A percentile compares a stretch with the other conserved stretches of the same genome.
phyloP scores from a whole-genome alignment of 2,888 invertebrate species.

The Mylabris sibirica region DNA sequence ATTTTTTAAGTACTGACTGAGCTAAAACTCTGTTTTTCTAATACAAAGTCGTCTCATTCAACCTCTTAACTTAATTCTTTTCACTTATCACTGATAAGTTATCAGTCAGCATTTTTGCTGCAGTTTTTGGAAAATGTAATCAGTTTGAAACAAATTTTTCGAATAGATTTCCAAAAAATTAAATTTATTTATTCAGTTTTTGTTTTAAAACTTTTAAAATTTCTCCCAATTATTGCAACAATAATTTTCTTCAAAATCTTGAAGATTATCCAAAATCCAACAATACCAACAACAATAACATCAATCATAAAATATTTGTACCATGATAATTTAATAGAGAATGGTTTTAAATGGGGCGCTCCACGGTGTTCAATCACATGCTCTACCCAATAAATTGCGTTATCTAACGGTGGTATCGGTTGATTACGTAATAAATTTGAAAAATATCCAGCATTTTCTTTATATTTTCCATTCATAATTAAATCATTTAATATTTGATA shows the following conservation, averaged over 20 bases:
- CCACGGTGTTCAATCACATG: slow-evolving; percentile 47
- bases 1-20: too few species aligned
- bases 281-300: slow-evolving; percentile 36
- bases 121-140: too few species aligned
- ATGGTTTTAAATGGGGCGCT: slow-evolving; percentile 43
- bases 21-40: too few species aligned
- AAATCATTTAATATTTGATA: slow-evolving; percentile 49
- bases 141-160: too few species aligned
- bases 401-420: slow-evolving; percentile 43
- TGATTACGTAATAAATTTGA: slow-evolving; percentile 45
- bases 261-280: background rate
- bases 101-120: too few species aligned
- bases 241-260: background rate
- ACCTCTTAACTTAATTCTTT: too few species aligned
- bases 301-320: slow-evolving; percentile 46
- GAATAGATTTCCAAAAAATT: too few species aligned
- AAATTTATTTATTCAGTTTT: background rate
- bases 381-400: slow-evolving; percentile 49
- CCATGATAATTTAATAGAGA: slow-evolving; percentile 41
- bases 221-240: background rate
- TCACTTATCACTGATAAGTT: too few species aligned
- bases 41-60: too few species aligned
- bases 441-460: slow-evolving; percentile 32
- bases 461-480: slow-evolving; percentile 37
- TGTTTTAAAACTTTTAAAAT: background rate